Evolutionary conservation across 2,113 vertebrate genomes (phyloP), one percentile per base, ranked within the genome.

Genomic region (Echinops telfairi): DNA sequence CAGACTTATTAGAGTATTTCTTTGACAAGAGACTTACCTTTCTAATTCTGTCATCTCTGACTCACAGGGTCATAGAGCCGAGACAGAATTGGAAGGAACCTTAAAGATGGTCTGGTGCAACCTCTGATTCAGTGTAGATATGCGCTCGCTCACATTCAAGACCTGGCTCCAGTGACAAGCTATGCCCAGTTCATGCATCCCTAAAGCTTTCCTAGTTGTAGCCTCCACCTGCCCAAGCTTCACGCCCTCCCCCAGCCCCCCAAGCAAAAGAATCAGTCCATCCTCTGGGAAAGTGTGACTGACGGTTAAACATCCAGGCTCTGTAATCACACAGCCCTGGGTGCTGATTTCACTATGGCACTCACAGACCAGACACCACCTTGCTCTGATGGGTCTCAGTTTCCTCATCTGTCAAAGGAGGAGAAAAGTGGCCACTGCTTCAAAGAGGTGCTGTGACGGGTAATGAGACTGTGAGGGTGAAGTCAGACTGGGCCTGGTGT

Each of bases 401-500:
- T 68, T 89, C 62, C 25, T 68, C 36, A 38, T 33, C 38, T 53
- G n/a, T 81, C 47, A 19, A 10, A 10, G 9, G 0, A 38, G 29
- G 23, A 78, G 9, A 38, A 29, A 40, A 47, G 77, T 17, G 71
- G 31, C 3, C 4, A 23, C 76, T 82, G 68, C 19, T 22, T 38
- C 29, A 0, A n/a, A 19, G 0, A 0, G 11, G 58, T 8, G 31
- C 7, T 19, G 3, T 20, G 78, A 36, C 66, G 4, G 57, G 23
- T 43, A 2, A 19, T 64, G 38, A 33, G 57, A 10, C 33, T 9
- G 12, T 60, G 62, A 86, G 57, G 47, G 43, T 1, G n/a, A 38
- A 4, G 25, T 25, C 47, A 57, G 7, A 0, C 19, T 11, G 2
- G 40, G 22, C 0, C 12, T 3, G 4, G 38, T 27, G 29, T 9